Evolutionary conservation across 2,113 vertebrate genomes (phyloP), one percentile per base, ranked within the genome.

Genomic region (Tupaia tana): DNA sequence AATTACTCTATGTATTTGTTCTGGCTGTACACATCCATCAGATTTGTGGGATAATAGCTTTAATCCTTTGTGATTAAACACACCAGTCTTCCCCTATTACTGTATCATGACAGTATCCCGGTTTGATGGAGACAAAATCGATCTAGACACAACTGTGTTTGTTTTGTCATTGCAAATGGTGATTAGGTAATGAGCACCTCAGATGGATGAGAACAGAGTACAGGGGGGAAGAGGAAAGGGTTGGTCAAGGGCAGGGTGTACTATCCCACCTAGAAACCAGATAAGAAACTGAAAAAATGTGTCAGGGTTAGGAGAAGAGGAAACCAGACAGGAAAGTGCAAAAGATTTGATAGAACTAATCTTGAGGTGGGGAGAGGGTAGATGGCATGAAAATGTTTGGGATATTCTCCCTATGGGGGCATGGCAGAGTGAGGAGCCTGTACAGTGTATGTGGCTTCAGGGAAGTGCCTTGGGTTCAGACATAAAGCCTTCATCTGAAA

Each of bases 61-160:
- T 93, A 94, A 89, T 95, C 96, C n/a, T 34, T 91, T 90, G 25
- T 96, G 93, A 79, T 86, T 86, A 95, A 96, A 80, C 64, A 79
- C 3, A 85, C 9, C 58, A 90, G 80, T 88, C 22, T 19, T 82
- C 54, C 43, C 59, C 52, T 59, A 31, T 85, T 78, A 96, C 73
- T 92, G 29, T 66, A 31, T 20, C 83, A 13, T 64, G 83, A 95
- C 95, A 70, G 19, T 67, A 67, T 18, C 29, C 27, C 18, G 10
- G 1, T 91, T 93, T 83, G 82, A 90, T 54, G 74, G 90, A 86
- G 94, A 92, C 19, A 89, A 94, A 96, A 92, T 73, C 4, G 9
- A 89, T 81, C 15, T 90, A 54, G 71, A 89, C 0, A 8, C 27
- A 81, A 73, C 75, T 22, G 29, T 0, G 2, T 91, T 86, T 85